phyloP scores from a whole-genome alignment of 2,888 invertebrate genomes.

The Helicoverpa assulta region DNA sequence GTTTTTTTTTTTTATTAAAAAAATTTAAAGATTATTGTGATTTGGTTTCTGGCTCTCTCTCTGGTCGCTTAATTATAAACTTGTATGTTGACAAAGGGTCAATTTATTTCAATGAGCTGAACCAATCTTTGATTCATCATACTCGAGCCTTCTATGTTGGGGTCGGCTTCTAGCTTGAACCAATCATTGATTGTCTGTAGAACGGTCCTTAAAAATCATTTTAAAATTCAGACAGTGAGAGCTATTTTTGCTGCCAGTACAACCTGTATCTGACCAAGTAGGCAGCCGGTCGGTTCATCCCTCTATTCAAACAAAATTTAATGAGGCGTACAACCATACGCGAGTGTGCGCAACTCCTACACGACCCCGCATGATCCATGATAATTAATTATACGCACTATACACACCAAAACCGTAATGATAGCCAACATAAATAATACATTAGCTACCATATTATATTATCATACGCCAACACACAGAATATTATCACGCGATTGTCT shows the following conservation, averaged over 20 bases:
- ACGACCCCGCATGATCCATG: slow-evolving; percentile 45
- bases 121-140: too few relatives aligned
- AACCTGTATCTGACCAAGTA: slow-evolving; percentile 75
- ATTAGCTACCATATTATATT: background rate
- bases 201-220: too few relatives aligned
- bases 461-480: slow-evolving; percentile 7
- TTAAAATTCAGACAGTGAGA: background rate
- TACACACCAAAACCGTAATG: slow-evolving; percentile 23
- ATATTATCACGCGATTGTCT: slow-evolving; percentile 19
- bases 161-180: too few relatives aligned
- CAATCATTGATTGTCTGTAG: too few relatives aligned
- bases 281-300: slow-evolving; percentile 76
- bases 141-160: too few relatives aligned
- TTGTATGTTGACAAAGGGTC: too few relatives aligned
- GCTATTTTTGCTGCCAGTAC: slow-evolving; percentile 67
- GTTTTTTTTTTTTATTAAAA: too few relatives aligned
- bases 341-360: slow-evolving; percentile 55
- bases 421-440: slow-evolving; percentile 22
- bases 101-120: too few relatives aligned
- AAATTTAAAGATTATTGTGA: too few relatives aligned
- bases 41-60: too few relatives aligned
- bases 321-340: slow-evolving; percentile 82
- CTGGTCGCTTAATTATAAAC: too few relatives aligned
- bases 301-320: slow-evolving; percentile 89
- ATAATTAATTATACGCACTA: slow-evolving; percentile 51